phyloP scores from a whole-genome alignment of 2,113 vertebrate species.

The Butorides virescens region DNA sequence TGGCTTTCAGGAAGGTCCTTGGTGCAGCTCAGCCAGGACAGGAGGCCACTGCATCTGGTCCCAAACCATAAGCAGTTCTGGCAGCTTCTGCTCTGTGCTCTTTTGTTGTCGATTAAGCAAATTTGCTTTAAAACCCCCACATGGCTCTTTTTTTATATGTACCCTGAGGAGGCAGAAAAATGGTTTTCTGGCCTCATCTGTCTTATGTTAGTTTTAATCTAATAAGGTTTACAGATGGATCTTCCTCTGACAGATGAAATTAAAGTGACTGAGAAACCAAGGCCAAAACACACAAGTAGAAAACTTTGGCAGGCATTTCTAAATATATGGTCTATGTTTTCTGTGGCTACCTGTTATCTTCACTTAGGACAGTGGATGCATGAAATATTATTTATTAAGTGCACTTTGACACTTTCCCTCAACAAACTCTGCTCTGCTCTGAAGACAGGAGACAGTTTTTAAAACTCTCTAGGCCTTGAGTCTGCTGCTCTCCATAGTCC shows the following conservation, averaged over 20 bases:
- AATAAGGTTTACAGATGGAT: conserved; percentile 7
- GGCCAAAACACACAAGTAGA: background rate
- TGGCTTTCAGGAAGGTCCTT: background rate
- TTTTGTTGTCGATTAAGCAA: background rate
- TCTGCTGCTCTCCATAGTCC: background rate
- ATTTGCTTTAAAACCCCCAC: background rate
- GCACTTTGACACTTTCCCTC: too few relatives aligned
- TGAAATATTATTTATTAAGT: background rate
- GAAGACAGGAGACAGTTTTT: background rate
- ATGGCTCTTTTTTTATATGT: background rate
- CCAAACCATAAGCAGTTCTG: background rate
- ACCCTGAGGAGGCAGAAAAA: background rate
- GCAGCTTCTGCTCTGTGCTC: background rate
- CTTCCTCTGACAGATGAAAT: background rate
- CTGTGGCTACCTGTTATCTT: background rate
- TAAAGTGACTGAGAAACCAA: background rate
- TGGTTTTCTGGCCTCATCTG: background rate
- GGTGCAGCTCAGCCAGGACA: background rate
- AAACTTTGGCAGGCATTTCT: background rate
- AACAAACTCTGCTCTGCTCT: background rate
- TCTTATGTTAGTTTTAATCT: background rate
- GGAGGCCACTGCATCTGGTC: background rate
- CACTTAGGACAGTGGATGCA: background rate
- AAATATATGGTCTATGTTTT: background rate
- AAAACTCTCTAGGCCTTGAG: background rate